phyloP scores from a whole-genome alignment of 2,113 vertebrate species.

The Abramis brama region DNA sequence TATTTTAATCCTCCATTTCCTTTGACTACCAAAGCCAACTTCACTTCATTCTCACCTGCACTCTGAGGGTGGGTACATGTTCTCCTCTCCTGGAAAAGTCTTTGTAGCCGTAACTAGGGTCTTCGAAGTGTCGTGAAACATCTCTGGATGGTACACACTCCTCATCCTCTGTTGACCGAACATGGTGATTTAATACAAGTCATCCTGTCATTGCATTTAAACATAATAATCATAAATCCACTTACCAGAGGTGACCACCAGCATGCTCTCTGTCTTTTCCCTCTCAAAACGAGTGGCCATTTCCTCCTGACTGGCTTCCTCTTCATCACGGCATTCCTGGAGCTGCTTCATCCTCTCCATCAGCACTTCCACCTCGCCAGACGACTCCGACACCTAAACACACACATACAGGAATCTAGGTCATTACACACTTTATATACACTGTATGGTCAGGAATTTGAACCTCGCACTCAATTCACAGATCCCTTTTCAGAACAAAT shows the following conservation, averaged over 20 bases:
- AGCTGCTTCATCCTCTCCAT: slow-evolving; percentile 99
- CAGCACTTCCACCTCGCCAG: slow-evolving; percentile 94
- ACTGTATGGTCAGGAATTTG: background rate
- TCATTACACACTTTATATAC: background rate
- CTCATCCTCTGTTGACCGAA: slow-evolving; percentile 81
- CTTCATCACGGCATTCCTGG: slow-evolving; percentile 93
- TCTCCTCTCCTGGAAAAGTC: slow-evolving; percentile 95
- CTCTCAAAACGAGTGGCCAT: slow-evolving; percentile 96
- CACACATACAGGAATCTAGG: slow-evolving; percentile 27
- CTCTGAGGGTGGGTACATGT: slow-evolving; percentile 95
- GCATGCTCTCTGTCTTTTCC: slow-evolving; percentile 97
- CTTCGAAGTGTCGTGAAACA: slow-evolving; percentile 94
- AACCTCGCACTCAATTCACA: background rate
- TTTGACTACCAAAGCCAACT: background rate
- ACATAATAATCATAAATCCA: no score
- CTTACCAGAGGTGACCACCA: slow-evolving; percentile 86
- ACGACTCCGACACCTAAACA: slow-evolving; percentile 79
- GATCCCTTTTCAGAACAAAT: background rate
- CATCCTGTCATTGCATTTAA: no score
- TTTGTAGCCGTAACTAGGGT: slow-evolving; percentile 96
- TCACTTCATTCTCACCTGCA: slow-evolving; percentile 81
- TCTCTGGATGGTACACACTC: slow-evolving; percentile 85
- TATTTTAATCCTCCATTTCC: background rate
- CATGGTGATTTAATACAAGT: background rate
- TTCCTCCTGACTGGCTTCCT: slow-evolving; percentile 98